Percentiles rank a stretch among this genome's conserved stretches.
phyloP scores from a whole-genome alignment of 2,888 invertebrate genomes.

The Rhagonycha fulva region DNA sequence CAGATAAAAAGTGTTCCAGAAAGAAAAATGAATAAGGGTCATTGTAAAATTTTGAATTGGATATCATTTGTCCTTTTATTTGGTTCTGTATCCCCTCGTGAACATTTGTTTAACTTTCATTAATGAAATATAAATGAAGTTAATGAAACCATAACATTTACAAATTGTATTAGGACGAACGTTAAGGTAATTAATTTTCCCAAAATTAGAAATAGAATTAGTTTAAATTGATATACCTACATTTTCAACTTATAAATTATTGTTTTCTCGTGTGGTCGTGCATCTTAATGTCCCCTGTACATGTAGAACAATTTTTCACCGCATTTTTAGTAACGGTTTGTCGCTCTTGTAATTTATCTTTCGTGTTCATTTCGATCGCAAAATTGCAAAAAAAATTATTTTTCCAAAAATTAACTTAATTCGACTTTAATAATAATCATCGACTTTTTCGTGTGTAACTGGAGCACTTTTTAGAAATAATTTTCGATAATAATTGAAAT shows the following conservation, averaged over 20 bases:
- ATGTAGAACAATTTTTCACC: neutral
- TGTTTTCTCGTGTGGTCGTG: neutral
- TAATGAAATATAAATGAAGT: constrained; percentile 22
- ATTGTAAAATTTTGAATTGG: neutral
- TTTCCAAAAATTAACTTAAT: neutral
- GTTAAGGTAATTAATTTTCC: neutral
- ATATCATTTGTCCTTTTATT: neutral
- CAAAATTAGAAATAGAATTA: constrained; percentile 1
- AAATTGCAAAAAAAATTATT: neutral
- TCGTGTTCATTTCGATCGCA: neutral
- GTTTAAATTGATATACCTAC: neutral
- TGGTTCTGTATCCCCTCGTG: constrained; percentile 10
- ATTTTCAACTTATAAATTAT: neutral
- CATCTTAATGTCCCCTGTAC: neutral
- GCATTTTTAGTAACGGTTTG: neutral
- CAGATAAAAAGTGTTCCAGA: neutral
- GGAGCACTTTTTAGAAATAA: neutral
- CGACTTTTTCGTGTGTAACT: neutral
- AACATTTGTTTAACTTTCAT: constrained; percentile 27
- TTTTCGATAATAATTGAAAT: neutral
- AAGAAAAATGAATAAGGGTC: neutral
- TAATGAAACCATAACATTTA: constrained; percentile 29
- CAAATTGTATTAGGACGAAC: constrained; percentile 20
- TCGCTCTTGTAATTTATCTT: neutral
- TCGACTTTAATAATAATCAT: neutral